Percentiles rank a stretch among this genome's conserved stretches.
These are phyloP conservation scores for Prinia subflava DNA, from an alignment of 2,113 vertebrate genomes.

Conservation along the genomic window DNA sequence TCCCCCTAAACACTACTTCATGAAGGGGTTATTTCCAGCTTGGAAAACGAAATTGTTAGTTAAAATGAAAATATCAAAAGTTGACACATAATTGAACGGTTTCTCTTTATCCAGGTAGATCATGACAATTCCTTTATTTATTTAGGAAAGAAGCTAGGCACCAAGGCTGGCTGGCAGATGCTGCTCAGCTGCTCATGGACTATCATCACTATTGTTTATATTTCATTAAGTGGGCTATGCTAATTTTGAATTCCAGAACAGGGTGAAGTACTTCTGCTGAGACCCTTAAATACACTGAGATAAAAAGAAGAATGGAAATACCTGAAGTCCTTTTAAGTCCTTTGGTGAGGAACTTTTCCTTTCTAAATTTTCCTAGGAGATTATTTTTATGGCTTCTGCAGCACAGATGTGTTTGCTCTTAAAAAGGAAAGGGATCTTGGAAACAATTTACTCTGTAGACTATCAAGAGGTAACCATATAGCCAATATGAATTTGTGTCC, in stretches of 20 bases:
- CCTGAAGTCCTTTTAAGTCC: not conserved
- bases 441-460: not conserved
- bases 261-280: not conserved
- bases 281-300: not conserved
- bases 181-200: not conserved
- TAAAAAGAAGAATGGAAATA: not conserved
- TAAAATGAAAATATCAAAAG: not conserved
- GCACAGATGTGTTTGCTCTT: not conserved
- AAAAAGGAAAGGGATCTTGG: fast-evolving
- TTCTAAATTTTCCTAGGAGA: not conserved
- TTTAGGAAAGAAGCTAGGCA: not conserved
- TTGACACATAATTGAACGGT: not conserved
- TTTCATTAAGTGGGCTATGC: not conserved
- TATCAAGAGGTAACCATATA: not conserved
- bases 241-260: not conserved
- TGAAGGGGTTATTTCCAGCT: not conserved
- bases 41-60: not conserved
- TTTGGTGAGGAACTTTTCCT: not conserved
- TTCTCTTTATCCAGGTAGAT: not conserved
- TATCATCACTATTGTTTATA: not conserved
- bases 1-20: not conserved
- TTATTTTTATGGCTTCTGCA: not conserved
- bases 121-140: not conserved
- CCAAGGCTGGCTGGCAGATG: not conserved
- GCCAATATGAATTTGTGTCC: not conserved